Evolutionary conservation across 2,888 invertebrate species (phyloP).

Genomic region (Cantharis flavilabris): DNA sequence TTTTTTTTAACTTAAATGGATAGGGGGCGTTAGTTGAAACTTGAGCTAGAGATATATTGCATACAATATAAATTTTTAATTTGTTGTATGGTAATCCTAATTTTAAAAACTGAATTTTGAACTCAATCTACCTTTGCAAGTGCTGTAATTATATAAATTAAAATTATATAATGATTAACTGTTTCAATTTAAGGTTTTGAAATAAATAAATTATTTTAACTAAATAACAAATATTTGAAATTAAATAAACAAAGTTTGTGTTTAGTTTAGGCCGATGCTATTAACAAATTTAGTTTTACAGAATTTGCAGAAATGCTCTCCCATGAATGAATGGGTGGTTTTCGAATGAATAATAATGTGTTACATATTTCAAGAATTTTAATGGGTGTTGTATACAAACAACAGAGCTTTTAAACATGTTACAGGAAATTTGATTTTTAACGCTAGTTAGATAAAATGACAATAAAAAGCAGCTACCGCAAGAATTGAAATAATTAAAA

Average conservation of each 20-base stretch:
- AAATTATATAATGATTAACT: too few species aligned
- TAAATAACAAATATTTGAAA: neutral
- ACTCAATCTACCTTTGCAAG: too few species aligned
- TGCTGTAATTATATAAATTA: too few species aligned
- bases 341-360: neutral
- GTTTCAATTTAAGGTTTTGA: too few species aligned
- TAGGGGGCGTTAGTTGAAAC: too few species aligned
- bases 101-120: too few species aligned
- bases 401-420: neutral
- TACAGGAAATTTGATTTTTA: neutral
- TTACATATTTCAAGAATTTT: neutral
- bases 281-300: neutral
- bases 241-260: neutral
- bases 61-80: too few species aligned
- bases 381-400: neutral
- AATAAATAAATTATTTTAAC: neutral
- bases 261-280: neutral
- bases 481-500: neutral
- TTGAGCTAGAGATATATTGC: too few species aligned
- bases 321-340: too few species aligned
- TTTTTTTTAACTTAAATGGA: too few species aligned
- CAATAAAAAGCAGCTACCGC: neutral
- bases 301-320: too few species aligned
- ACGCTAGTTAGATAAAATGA: neutral
- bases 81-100: too few species aligned